phyloP scores from a whole-genome alignment of 2,888 invertebrate species.

The Beris morrisii region DNA sequence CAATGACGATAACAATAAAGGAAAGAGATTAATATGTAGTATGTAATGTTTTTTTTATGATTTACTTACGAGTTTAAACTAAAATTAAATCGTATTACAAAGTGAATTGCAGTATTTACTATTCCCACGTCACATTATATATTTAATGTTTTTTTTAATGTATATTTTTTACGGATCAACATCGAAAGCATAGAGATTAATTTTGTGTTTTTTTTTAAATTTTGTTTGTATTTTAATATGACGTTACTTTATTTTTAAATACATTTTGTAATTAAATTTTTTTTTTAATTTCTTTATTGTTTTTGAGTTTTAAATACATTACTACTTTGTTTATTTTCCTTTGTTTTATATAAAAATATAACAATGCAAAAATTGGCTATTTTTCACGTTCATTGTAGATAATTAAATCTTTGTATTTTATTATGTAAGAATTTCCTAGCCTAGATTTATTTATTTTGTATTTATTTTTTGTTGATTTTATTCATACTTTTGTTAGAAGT shows the following conservation, averaged over 20 bases:
- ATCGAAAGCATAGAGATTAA: constrained; percentile 24
- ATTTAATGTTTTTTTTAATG: constrained; percentile 8
- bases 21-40: constrained; percentile 10
- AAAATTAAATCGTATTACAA: constrained; percentile 8
- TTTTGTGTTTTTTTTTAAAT: constrained; percentile 4
- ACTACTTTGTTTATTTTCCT: constrained; percentile 10
- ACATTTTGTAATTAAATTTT: neutral
- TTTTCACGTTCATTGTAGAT: constrained; percentile 1
- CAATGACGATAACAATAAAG: neutral
- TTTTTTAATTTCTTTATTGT: neutral
- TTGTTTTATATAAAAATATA: constrained; percentile 32
- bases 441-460: constrained; percentile 17
- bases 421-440: constrained; percentile 24
- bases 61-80: too few relatives aligned
- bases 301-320: constrained; percentile 9
- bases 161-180: constrained; percentile 8
- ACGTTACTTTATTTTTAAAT: constrained; percentile 12
- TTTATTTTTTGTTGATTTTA: constrained; percentile 5
- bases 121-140: too few relatives aligned
- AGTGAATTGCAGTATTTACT: constrained; percentile 4
- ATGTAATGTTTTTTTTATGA: too few relatives aligned
- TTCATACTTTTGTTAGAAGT: constrained; percentile 4
- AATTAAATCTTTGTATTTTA: constrained; percentile 5
- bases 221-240: constrained; percentile 4
- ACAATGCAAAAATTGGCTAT: constrained; percentile 30